A percentile compares a stretch with the other conserved stretches of the same genome.
These are phyloP conservation scores for Protonemura montana DNA, from an alignment of 2,888 invertebrate species.

Conservation along the genomic window DNA sequence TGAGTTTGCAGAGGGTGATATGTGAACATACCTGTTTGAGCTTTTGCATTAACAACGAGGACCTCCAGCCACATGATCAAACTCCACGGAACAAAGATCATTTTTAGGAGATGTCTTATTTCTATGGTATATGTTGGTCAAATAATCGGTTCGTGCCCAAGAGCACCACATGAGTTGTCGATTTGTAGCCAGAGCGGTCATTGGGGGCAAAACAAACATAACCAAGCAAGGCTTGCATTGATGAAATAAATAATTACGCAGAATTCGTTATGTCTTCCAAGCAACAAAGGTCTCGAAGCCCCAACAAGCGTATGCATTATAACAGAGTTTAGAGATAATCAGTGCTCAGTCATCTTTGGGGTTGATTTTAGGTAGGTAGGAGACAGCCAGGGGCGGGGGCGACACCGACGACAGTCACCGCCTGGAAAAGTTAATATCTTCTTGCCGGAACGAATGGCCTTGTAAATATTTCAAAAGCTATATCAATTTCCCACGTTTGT, in stretches of 20 bases:
- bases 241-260: background rate
- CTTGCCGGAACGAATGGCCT: background rate
- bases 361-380: background rate
- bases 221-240: background rate
- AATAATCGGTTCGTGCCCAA: background rate
- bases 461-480: background rate
- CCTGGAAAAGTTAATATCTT: background rate
- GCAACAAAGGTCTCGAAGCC: background rate
- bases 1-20: background rate
- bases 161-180: slow-evolving; percentile 36
- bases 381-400: background rate
- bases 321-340: background rate
- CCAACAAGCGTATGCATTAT: background rate
- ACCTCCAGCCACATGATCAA: slow-evolving; percentile 1
- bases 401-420: background rate
- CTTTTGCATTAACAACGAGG: background rate
- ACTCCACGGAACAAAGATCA: slow-evolving; percentile 9
- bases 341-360: background rate
- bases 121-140: background rate
- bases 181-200: slow-evolving; percentile 21
- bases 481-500: background rate
- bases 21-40: slow-evolving; percentile 15
- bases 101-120: background rate
- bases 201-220: slow-evolving; percentile 28
- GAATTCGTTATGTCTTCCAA: background rate